These are phyloP conservation scores for Pluvialis apricaria DNA, from an alignment of 2,113 vertebrate genomes.

Conservation along the genomic window DNA sequence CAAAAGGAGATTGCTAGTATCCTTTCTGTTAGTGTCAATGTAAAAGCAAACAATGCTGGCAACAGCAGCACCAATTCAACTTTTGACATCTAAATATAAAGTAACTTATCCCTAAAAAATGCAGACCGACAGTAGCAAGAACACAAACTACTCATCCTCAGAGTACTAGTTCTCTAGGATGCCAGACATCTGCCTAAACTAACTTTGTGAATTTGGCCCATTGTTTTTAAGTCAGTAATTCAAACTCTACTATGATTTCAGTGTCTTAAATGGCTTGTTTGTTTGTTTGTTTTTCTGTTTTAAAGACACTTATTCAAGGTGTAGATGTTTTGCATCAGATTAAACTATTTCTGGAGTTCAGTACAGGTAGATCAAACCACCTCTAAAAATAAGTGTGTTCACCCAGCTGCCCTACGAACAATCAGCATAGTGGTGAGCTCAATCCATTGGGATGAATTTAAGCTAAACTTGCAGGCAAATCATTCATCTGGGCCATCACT, in stretches of 20 bases:
- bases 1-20: neutral
- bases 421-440: neutral
- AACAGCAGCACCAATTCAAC: neutral
- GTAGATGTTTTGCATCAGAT: neutral
- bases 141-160: neutral
- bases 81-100: neutral
- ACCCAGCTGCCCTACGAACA: neutral
- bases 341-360: neutral
- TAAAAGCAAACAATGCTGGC: slow-evolving; percentile 1
- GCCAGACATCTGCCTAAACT: neutral
- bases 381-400: neutral
- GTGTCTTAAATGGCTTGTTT: neutral
- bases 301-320: neutral
- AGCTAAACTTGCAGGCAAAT: neutral
- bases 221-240: neutral
- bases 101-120: neutral
- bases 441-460: neutral
- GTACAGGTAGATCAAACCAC: neutral
- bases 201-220: neutral
- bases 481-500: neutral
- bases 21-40: neutral
- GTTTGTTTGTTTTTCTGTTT: neutral
- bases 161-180: neutral
- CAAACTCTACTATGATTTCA: neutral
- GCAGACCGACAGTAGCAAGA: neutral